Conservation (phyloP, 1,140 invertebrate species). For the Tetramorium alpestre region DNA sequence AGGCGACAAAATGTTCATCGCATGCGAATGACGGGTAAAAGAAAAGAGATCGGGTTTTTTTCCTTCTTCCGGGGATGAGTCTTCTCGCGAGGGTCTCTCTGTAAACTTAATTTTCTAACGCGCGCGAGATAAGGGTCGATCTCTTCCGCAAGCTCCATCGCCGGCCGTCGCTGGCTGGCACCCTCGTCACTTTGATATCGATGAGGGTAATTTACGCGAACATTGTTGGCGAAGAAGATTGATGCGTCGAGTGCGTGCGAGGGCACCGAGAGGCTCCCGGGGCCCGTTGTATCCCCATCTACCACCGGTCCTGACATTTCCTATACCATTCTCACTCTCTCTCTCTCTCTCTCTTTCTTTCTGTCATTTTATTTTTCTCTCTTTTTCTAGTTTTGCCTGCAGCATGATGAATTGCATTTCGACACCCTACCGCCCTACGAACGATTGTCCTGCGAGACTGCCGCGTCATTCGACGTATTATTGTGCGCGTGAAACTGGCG, state of each 20-base stretch:
- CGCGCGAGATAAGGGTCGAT: conserved; percentile 76
- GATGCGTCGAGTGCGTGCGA: conserved; percentile 82
- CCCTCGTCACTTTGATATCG: conserved; percentile 83
- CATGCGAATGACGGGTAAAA: conserved; percentile 40
- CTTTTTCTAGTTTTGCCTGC: not conserved
- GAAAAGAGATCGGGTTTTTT: not conserved
- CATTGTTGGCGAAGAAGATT: conserved; percentile 85
- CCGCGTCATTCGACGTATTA: conserved; percentile 78
- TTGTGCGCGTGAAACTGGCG: conserved; percentile 62
- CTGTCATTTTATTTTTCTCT: not conserved
- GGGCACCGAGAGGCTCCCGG: conserved; percentile 41
- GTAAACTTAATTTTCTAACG: conserved; percentile 81
- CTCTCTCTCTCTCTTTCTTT: not conserved
- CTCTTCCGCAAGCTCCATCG: conserved; percentile 65
- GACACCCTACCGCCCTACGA: conserved; percentile 72
- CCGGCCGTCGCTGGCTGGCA: conserved; percentile 33
- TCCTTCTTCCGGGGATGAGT: conserved; percentile 1
- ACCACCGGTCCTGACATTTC: conserved; percentile 60
- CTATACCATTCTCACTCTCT: conserved; percentile 36
- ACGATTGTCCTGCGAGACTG: conserved; percentile 73
- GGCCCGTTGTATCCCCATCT: conserved; percentile 44
- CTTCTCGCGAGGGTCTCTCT: conserved; percentile 69
- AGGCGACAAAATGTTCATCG: not conserved
- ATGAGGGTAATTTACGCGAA: conserved; percentile 85
- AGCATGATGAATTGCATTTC: conserved; percentile 82